Evolutionary conservation across 2,888 invertebrate genomes (phyloP).

Genomic region (Fragum fragum): DNA sequence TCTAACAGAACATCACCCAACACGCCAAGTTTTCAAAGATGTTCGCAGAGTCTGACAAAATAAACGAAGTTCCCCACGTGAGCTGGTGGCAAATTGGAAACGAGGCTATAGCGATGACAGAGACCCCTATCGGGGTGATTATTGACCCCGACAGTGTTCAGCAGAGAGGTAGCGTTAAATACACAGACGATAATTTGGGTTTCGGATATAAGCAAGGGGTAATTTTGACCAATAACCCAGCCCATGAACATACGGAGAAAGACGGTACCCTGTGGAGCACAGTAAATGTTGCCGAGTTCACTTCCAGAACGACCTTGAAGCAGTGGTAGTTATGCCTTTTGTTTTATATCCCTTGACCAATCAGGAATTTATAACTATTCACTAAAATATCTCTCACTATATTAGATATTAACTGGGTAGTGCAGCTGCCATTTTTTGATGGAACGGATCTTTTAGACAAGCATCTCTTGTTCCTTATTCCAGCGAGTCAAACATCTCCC

Average conservation of each 20-base stretch:
- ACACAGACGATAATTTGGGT: slow-evolving; percentile 48
- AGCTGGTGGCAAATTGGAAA: slow-evolving; percentile 59
- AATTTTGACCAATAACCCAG: slow-evolving; percentile 49
- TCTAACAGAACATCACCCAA: slow-evolving; percentile 17
- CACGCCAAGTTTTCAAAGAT: background rate
- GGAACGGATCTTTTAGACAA: no score
- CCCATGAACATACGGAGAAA: slow-evolving; percentile 61
- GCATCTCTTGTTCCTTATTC: no score
- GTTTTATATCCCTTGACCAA: no score
- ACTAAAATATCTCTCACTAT: no score
- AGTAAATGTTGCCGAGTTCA: slow-evolving; percentile 3
- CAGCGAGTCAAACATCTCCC: no score
- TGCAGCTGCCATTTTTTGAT: no score
- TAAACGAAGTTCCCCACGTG: slow-evolving; percentile 45
- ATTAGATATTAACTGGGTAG: no score
- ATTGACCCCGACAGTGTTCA: slow-evolving; percentile 36
- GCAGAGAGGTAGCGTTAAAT: slow-evolving; percentile 43
- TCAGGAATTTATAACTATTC: no score
- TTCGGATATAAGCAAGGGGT: slow-evolving; percentile 20
- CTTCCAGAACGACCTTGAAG: background rate
- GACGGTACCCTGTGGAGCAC: slow-evolving; percentile 64
- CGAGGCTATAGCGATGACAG: slow-evolving; percentile 58
- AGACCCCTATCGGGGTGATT: slow-evolving; percentile 46
- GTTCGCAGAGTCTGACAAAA: background rate
- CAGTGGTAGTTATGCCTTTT: no score